Base-by-base conservation (phyloP, 2,888 invertebrate genomes). In the Tenthredo distinguenda region DNA sequence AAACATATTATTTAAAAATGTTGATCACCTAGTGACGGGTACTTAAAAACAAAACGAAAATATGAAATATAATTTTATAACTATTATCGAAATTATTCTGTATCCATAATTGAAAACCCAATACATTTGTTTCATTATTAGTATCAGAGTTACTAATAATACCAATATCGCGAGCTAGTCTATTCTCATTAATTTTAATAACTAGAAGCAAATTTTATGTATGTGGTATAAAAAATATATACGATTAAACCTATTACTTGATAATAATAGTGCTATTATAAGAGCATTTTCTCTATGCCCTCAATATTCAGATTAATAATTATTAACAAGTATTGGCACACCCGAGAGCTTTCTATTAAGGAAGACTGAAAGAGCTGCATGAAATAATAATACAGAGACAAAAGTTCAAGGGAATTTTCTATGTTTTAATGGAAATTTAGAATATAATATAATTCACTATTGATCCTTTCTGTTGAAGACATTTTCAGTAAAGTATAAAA, bases 191-290 rank as follows among this genome's bases (percentile, higher is more conserved):
- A 26, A 62, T 55, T 62, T 10, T 62, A 47, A 26, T 58, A 58
- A 50, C 21, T 21, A 58, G 6, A 62, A 58, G 79, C 62, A 37
- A 55, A n/a, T 26, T 31, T 18, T 26, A 34, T 34, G 37, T 74
- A 74, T 47, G 79, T 62, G 40, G 62, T 79, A 79, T 62, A 79
- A 79, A 79, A 79, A 79, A 79, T 79, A 79, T 79, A 79, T 79
- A 79, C 21, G 37, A 79, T 37, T 37, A 62, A 55, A 79, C n/a
- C 50, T 50, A 62, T 58, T 62, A 79, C 79, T 58, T 79, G 37
- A 58, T 79, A 37, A 58, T 79, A 79, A 50, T 31, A 50, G 50
- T 50, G 31, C 31, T 77, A 77, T 6, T 77, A 77, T 6, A 31
- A 77, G 72, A 43, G 72, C 72, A 74, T 74, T 26, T 74, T 43